Conservation (phyloP, 2,113 vertebrate species). For the Takifugu bimaculatus region DNA sequence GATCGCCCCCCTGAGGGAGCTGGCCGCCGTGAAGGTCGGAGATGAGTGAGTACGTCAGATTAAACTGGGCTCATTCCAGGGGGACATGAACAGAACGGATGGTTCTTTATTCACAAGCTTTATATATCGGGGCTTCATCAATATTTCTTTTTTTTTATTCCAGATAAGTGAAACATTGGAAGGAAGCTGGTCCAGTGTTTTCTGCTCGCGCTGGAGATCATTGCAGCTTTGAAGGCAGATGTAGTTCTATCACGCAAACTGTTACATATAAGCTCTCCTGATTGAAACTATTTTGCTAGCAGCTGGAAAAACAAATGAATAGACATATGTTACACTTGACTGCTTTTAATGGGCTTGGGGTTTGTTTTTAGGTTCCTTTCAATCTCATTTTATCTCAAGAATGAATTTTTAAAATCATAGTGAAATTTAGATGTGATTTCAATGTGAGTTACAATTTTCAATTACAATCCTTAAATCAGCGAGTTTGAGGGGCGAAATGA, state of each 20-base stretch:
- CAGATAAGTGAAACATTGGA: conserved; percentile 24
- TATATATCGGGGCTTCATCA: neutral
- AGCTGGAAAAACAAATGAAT: neutral
- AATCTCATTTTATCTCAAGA: too few relatives aligned
- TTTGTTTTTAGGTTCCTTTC: neutral
- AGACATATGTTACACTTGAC: neutral
- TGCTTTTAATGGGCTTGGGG: neutral
- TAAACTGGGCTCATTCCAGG: neutral
- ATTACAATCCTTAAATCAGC: neutral
- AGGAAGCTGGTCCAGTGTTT: neutral
- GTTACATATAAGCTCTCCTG: neutral
- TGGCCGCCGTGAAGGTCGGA: neutral
- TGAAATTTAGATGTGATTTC: neutral
- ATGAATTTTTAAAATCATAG: too few relatives aligned
- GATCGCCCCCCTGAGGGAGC: neutral
- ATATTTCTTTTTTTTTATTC: conserved; percentile 9
- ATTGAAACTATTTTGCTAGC: neutral
- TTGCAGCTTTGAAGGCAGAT: too few relatives aligned
- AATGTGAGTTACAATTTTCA: neutral
- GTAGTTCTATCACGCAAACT: too few relatives aligned
- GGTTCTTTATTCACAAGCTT: neutral
- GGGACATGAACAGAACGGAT: neutral
- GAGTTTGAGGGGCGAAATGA: neutral
- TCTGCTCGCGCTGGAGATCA: too few relatives aligned
- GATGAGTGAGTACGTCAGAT: neutral